Base-by-base conservation (phyloP, 2,797 vertebrate species). In the Microcaecilia unicolor region DNA sequence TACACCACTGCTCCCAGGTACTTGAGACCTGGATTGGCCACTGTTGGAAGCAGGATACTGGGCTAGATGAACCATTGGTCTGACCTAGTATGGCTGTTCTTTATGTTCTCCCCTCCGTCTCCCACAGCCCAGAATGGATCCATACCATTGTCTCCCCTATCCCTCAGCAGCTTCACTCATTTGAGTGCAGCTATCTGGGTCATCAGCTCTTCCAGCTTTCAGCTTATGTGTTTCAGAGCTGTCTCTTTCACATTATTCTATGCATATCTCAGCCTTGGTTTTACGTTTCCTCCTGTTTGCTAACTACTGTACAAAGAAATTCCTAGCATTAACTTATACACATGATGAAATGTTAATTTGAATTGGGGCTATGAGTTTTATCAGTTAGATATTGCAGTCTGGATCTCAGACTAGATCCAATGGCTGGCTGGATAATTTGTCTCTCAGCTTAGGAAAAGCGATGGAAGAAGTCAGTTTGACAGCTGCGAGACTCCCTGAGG, bases 381-480 rank as follows among this genome's bases (percentile, higher is more conserved):
- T 57, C 67, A 42, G 58, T 65, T 43, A 1, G 51, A 63, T 65
- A 64, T 57, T 25, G 49, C 58, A 33, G 56, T 59, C 67, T 66
- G 27, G 56, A 63, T 61, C 44, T 44, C 48, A 60, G 61, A 51
- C 68, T 42, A 8, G 54, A 22, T n/a, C 67, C 52, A 66, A 46
- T 55, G 69, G 68, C 66, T 67, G 56, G 61, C 45, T 55, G 63
- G 63, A 31, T 69, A 62, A 74, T 74, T 74, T 63, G 61, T 72
- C 60, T 76, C 67, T 74, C 51, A 10, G 64, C 63, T 72, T 37
- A 0, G n/a, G 49, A 46, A 71, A 48, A 55, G 59, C 54, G 68
- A 72, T 74, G 70, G 72, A 71, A 74, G 72, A 71, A 74, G 72
- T 70, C 70, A 59, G 65, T 70, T 47, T 72, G 74, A 74, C 72